A percentile compares a stretch with the other conserved stretches of the same genome.
Evolutionary conservation across 2,113 vertebrate species (phyloP).

Genomic region (Aegithalos caudatus): DNA sequence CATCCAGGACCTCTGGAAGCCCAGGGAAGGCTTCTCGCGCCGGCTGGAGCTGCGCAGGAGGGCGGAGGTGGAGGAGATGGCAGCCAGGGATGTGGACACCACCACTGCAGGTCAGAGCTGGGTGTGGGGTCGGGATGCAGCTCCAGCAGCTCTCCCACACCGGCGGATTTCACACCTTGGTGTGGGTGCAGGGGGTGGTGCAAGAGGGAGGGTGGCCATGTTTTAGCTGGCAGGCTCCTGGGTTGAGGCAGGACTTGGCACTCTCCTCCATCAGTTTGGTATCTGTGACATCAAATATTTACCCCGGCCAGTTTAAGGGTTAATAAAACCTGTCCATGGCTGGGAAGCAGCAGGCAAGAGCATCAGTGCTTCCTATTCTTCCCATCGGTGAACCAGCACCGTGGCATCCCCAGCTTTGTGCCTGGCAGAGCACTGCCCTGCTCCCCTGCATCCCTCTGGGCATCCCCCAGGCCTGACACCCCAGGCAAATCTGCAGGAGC

Average conservation of each 20-base stretch:
- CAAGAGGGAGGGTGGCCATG: background rate
- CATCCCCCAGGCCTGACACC: background rate
- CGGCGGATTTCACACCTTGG: rapidly evolving
- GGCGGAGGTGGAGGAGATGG: slow-evolving; percentile 87
- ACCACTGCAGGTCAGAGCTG: slow-evolving; percentile 86
- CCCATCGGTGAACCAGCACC: background rate
- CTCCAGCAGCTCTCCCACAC: background rate
- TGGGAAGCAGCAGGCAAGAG: background rate
- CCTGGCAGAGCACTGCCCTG: background rate
- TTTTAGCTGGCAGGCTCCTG: background rate
- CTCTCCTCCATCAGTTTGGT: background rate
- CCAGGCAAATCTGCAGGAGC: background rate
- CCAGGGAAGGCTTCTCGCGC: slow-evolving; percentile 88
- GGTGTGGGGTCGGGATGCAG: rapidly evolving
- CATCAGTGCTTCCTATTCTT: background rate
- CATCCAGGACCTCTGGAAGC: slow-evolving; percentile 94
- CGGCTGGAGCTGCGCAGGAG: slow-evolving; percentile 88
- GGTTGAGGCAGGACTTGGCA: rapidly evolving
- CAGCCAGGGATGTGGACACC: slow-evolving; percentile 89
- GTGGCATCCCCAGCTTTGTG: rapidly evolving
- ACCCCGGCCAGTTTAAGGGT: background rate
- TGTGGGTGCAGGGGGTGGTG: background rate
- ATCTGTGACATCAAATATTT: background rate
- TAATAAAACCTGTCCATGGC: rapidly evolving
- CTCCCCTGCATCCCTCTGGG: background rate